Evolutionary conservation across 2,888 invertebrate genomes (phyloP), one percentile per base, ranked within the genome.

Genomic region (Chelonus formosanus): DNA sequence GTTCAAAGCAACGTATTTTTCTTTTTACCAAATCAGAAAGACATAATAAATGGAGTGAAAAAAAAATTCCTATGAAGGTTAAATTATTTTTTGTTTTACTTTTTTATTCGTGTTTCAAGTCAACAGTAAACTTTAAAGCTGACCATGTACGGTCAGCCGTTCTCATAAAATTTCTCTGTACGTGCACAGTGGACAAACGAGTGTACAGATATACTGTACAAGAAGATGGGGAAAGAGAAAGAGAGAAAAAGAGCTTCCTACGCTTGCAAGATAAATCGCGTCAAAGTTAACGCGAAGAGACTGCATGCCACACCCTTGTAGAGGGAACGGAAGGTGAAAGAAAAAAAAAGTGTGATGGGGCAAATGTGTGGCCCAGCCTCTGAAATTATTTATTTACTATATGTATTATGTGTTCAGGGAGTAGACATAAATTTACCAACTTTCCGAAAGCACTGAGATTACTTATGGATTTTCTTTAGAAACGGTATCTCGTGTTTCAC

Each of bases 91-190:
- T 40, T 40, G 40, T 40, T 55, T 55, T 55, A 10, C 40, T 40
- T 36, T 55, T 40, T 40, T 43, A 6, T 40, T 36, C n/a, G 32
- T 53, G 10, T 55, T 55, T 8, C 5, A 36, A 55, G 35, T 36
- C 55, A 36, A 34, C 10, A 40, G n/a, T 55, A 52, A 52, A 52
- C 52, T 52, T 32, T 57, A 32, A 44, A 57, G 45, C 45, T 75
- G 73, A 73, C 78, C 79, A 78, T 79, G 75, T 79, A 78, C 72
- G 79, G 79, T 69, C 72, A 76, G 75, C 60, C 73, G 76, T 72
- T 76, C 75, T 74, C 77, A 78, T 79, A 76, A 79, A 79, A 78
- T 73, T 73, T 74, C 72, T 72, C 73, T 54, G 70, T 68, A 59
- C 64, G 58, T 69, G 64, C 50, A 53, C 59, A 66, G 61, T 67